phyloP scores from a whole-genome alignment of 2,797 vertebrate species.

The Artibeus jamaicensis region DNA sequence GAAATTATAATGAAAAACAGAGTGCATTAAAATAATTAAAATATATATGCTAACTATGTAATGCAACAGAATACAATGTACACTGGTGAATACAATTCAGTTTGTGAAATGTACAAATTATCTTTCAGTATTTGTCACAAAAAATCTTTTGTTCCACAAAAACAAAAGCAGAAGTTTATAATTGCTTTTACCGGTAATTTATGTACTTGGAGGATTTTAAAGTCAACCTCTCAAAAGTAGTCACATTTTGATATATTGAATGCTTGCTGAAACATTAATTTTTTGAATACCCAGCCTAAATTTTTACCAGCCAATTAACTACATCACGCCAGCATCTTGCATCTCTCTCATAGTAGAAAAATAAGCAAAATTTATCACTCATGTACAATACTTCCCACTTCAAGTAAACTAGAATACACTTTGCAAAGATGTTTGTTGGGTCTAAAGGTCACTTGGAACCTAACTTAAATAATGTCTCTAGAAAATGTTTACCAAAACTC shows the following conservation, averaged over 20 bases:
- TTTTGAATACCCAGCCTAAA: slow-evolving; percentile 65
- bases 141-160: slow-evolving; percentile 67
- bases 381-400: slow-evolving; percentile 33
- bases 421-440: slow-evolving; percentile 26
- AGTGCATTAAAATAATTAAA: slow-evolving; percentile 11
- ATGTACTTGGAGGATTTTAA: slow-evolving; percentile 46
- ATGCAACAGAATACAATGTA: neutral
- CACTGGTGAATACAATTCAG: neutral
- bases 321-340: neutral
- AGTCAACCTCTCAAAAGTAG: slow-evolving; percentile 60
- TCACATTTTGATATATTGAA: neutral
- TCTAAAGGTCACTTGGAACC: slow-evolving; percentile 57
- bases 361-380: slow-evolving; percentile 51
- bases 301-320: slow-evolving; percentile 53
- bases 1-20: neutral
- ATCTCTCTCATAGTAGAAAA: slow-evolving; percentile 33
- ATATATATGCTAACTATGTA: neutral
- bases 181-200: slow-evolving; percentile 63
- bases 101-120: slow-evolving; percentile 60
- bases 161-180: slow-evolving; percentile 57
- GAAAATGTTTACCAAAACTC: slow-evolving; percentile 58
- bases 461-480: slow-evolving; percentile 58
- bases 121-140: slow-evolving; percentile 65
- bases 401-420: slow-evolving; percentile 53
- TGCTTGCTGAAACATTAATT: slow-evolving; percentile 53